These are phyloP conservation scores for Meloidogyne floridensis DNA, from an alignment of 1,140 invertebrate genomes.

Conservation along the genomic window DNA sequence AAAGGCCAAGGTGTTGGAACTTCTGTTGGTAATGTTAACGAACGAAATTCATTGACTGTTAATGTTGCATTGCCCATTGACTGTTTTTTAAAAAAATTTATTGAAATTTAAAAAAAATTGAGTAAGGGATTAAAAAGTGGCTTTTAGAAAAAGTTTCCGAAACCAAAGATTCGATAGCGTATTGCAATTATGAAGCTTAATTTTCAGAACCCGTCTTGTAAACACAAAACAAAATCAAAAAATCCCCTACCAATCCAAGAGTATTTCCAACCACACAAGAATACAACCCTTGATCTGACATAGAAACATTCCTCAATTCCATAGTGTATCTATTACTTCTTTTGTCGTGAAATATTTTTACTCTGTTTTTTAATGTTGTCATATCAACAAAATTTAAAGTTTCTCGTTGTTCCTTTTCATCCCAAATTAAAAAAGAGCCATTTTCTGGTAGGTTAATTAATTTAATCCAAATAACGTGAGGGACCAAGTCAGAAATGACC, in stretches of 20 bases:
- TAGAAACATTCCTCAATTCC: conserved; percentile 53
- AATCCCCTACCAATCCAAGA: conserved; percentile 51
- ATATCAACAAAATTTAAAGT: conserved; percentile 56
- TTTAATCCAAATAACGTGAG: conserved; percentile 63
- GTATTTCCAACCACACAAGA: conserved; percentile 63
- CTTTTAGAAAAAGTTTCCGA: too few species aligned
- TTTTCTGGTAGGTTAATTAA: conserved; percentile 40
- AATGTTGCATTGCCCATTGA: conserved; percentile 65
- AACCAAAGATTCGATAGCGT: too few species aligned
- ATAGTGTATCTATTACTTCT: conserved; percentile 54
- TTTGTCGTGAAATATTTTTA: conserved; percentile 56
- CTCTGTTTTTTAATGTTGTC: conserved; percentile 55
- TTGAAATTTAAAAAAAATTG: not conserved
- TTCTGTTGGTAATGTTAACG: conserved; percentile 57
- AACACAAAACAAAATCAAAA: not conserved
- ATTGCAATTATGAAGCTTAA: too few species aligned
- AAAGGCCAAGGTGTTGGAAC: conserved; percentile 50
- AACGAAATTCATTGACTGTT: conserved; percentile 63
- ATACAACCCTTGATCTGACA: conserved; percentile 62
- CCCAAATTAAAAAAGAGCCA: conserved; percentile 53
- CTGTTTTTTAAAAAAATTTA: conserved; percentile 33
- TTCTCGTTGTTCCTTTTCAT: conserved; percentile 40
- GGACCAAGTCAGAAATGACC: conserved; percentile 58
- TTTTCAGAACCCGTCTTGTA: too few species aligned
- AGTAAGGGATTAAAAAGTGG: not conserved